Conservation (phyloP, 1,140 invertebrate species). For the Drosophila subpulchrella region DNA sequence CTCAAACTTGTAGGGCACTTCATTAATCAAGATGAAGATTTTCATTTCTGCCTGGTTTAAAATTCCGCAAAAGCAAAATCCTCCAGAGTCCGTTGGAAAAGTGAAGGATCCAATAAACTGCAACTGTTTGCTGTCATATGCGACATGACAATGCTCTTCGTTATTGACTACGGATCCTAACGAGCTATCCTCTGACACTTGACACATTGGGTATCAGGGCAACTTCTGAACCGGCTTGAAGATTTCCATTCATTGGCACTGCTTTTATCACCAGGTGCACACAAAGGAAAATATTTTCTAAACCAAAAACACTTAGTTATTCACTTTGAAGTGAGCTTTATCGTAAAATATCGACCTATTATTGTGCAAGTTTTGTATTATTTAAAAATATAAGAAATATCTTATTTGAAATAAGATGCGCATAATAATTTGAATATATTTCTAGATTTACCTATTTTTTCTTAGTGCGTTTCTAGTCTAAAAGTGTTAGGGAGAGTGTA, state of each 20-base stretch:
- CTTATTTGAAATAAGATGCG: too few relatives aligned
- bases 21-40: slow-evolving; percentile 49
- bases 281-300: background rate
- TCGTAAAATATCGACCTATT: too few relatives aligned
- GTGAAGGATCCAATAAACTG: slow-evolving; percentile 11
- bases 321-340: too few relatives aligned
- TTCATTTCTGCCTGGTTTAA: slow-evolving; percentile 9
- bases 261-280: slow-evolving; percentile 41
- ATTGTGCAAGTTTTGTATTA: too few relatives aligned
- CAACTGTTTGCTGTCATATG: slow-evolving; percentile 50
- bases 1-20: slow-evolving; percentile 23
- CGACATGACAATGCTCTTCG: slow-evolving; percentile 48
- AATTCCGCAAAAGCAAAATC: slow-evolving; percentile 12
- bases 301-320: background rate
- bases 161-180: slow-evolving; percentile 5
- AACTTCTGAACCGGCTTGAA: slow-evolving; percentile 39
- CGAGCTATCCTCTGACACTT: slow-evolving; percentile 17
- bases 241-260: slow-evolving; percentile 51
- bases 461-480: background rate
- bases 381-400: too few relatives aligned
- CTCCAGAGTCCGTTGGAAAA: background rate
- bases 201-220: slow-evolving; percentile 40
- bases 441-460: background rate
- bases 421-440: too few relatives aligned
- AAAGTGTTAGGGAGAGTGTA: slow-evolving; percentile 25